Evolutionary conservation across 2,113 vertebrate genomes (phyloP).

Genomic region (Origma solitaria): DNA sequence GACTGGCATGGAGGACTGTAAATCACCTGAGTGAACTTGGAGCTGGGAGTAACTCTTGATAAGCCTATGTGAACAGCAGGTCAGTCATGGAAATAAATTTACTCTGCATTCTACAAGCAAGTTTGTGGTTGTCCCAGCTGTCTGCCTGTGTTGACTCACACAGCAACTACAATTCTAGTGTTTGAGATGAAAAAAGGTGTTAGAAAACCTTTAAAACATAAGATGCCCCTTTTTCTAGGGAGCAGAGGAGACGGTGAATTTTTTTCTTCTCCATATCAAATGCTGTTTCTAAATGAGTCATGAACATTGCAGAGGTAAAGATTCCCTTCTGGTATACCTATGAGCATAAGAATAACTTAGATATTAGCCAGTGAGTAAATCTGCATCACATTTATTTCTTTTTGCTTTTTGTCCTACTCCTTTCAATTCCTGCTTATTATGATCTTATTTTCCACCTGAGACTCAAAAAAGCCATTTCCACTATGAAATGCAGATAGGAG

Average conservation of each 20-base stretch:
- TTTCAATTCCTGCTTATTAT: neutral
- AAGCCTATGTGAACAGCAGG: neutral
- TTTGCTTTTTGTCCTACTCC: neutral
- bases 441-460: neutral
- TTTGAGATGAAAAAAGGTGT: neutral
- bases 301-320: neutral
- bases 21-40: neutral
- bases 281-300: neutral
- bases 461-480: neutral
- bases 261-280: neutral
- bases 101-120: neutral
- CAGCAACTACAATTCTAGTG: neutral
- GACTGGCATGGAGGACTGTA: neutral
- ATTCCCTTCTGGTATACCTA: neutral
- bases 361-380: neutral
- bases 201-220: neutral
- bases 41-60: neutral
- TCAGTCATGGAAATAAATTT: neutral
- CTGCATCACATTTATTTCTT: neutral
- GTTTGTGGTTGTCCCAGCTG: neutral
- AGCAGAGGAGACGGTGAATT: fast-evolving
- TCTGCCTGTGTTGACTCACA: fast-evolving
- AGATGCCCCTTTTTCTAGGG: neutral
- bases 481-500: neutral
- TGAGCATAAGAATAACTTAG: neutral